A percentile compares a stretch with the other conserved stretches of the same genome.
These are phyloP conservation scores for Amblyteles armatorius DNA, from an alignment of 2,888 invertebrate genomes.

Conservation along the genomic window DNA sequence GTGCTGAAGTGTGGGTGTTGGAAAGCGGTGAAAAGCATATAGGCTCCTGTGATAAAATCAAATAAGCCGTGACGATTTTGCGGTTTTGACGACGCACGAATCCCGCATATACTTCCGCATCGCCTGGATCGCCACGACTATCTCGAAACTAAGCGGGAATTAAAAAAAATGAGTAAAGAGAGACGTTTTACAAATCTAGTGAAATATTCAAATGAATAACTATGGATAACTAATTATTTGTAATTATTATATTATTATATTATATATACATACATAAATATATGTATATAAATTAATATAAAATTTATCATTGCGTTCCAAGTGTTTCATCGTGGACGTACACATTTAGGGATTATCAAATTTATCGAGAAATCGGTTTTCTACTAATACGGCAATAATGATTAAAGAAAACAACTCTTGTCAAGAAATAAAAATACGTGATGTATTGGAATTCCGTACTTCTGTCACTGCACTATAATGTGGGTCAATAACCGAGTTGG, in stretches of 20 bases:
- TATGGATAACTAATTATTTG: constrained; percentile 73
- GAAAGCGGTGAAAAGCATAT: constrained; percentile 72
- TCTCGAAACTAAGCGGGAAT: constrained; percentile 40
- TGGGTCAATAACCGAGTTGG: constrained; percentile 21
- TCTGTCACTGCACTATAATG: constrained; percentile 24
- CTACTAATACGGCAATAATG: constrained; percentile 52
- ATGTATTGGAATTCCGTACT: constrained; percentile 32
- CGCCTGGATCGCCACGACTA: constrained; percentile 68
- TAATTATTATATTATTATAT: constrained; percentile 73
- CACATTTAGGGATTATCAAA: constrained; percentile 54
- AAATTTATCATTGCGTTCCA: constrained; percentile 76
- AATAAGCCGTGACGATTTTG: constrained; percentile 74
- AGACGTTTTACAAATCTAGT: constrained; percentile 82
- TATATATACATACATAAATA: constrained; percentile 64
- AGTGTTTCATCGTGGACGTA: constrained; percentile 69
- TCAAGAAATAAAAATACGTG: constrained; percentile 10
- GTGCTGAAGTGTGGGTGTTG: constrained; percentile 72
- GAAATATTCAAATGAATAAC: constrained; percentile 81
- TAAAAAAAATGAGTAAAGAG: constrained; percentile 60
- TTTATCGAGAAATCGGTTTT: constrained; percentile 49
- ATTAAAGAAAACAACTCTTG: constrained; percentile 18
- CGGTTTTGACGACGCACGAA: constrained; percentile 66
- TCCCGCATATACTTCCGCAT: constrained; percentile 52
- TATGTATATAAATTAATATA: constrained; percentile 79
- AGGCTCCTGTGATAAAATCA: constrained; percentile 83